These are phyloP conservation scores for Dromaius novaehollandiae DNA, from an alignment of 2,113 vertebrate genomes.

Conservation along the genomic window DNA sequence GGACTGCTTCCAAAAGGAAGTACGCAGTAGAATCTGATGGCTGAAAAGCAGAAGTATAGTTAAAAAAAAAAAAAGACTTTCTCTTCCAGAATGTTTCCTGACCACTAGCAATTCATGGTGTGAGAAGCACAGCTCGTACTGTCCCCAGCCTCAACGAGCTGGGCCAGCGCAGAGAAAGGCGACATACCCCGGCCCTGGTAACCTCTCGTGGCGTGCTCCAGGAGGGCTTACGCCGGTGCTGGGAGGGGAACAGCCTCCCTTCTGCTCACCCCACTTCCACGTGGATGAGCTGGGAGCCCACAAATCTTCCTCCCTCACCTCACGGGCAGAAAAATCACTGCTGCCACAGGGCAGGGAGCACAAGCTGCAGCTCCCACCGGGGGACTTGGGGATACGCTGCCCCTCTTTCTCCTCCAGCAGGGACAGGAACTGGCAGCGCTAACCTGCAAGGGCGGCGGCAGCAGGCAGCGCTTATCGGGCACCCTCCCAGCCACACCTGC, in stretches of 20 bases:
- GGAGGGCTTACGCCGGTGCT: neutral
- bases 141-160: neutral
- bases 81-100: constrained; percentile 6
- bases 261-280: constrained; percentile 33
- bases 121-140: neutral
- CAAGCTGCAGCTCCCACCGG: neutral
- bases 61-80: neutral
- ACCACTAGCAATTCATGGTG: neutral
- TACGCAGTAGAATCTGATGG: neutral
- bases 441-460: neutral
- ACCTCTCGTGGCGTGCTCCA: neutral
- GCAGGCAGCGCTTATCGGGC: neutral
- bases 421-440: neutral
- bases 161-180: neutral
- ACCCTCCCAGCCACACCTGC: constrained; percentile 20
- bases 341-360: neutral
- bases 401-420: neutral
- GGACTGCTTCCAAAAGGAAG: neutral
- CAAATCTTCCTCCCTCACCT: neutral
- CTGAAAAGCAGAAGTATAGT: neutral
- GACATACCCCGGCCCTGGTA: neutral
- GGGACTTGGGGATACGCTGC: rapidly evolving
- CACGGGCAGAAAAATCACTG: neutral
- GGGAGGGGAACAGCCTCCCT: neutral
- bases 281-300: neutral